A percentile compares a stretch with the other conserved stretches of the same genome.
phyloP scores from a whole-genome alignment of 1,140 invertebrate genomes.

The Eriosoma lanigerum region DNA sequence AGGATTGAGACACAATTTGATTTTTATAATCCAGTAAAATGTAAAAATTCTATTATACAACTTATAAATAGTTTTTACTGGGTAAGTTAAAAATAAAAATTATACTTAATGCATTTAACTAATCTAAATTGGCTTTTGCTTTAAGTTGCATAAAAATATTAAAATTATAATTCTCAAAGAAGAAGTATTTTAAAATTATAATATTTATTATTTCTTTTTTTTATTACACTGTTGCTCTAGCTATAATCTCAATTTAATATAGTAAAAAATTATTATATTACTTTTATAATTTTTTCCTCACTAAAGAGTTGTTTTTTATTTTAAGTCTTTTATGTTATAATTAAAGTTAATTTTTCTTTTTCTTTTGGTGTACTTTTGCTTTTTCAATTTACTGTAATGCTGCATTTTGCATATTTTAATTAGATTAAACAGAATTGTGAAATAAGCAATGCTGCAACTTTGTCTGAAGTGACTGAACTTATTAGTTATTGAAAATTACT shows the following conservation, averaged over 20 bases:
- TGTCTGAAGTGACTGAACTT: constrained; percentile 4
- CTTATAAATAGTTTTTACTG: background rate
- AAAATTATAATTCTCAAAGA: too few relatives aligned
- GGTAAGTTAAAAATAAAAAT: constrained; percentile 18
- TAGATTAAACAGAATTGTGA: constrained; percentile 1
- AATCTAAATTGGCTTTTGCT: constrained; percentile 9
- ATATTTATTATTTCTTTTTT: too few relatives aligned
- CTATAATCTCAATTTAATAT: too few relatives aligned
- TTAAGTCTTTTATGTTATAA: too few relatives aligned
- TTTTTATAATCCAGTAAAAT: background rate
- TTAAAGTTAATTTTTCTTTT: too few relatives aligned
- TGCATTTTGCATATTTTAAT: background rate
- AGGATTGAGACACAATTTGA: background rate
- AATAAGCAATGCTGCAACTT: constrained; percentile 1
- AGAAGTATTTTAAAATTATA: too few relatives aligned
- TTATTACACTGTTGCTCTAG: too few relatives aligned
- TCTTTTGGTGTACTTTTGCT: too few relatives aligned
- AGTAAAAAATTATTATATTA: too few relatives aligned
- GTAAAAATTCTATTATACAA: constrained; percentile 6
- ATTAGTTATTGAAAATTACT: constrained; percentile 6
- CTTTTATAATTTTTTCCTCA: too few relatives aligned
- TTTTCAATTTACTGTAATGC: background rate
- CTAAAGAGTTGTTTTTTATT: too few relatives aligned
- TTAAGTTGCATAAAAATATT: background rate
- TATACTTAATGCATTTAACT: constrained; percentile 13